Base-by-base conservation (phyloP, 2,888 invertebrate species). In the Heliconius ethilla region DNA sequence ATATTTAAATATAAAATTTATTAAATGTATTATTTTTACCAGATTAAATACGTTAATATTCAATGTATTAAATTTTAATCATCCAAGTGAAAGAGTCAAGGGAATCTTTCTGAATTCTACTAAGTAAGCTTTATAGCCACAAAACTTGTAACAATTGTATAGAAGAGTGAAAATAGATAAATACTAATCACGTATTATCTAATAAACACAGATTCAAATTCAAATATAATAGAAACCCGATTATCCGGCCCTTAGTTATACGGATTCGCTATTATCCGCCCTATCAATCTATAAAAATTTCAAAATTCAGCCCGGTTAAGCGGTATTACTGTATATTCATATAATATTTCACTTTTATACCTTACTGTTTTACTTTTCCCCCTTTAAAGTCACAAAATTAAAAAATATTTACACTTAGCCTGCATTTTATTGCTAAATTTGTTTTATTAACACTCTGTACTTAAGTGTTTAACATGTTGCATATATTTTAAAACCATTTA, bases 141-240 rank as follows among this genome's bases (percentile, higher is more conserved):
- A 65, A 66, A 18, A 33, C 9, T 33, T 33, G 25, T 66, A 66
- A 66, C 65, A 66, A 66, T 66, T 66, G 65, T 66, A 66, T 66
- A 66, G 65, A 66, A 66, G 29, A 29, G 33, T 66, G 22, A 29
- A 66, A 66, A 29, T 66, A n/a, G 59, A 59, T n/a, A n/a, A 6
- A 45, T 45, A 15, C 45, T 45, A 45, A 45, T 6, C 22, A 65
- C 18, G 18, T 65, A 7, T 65, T 18, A 29, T 25, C 18, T 65
- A 65, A 29, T 27, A 63, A 15, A 13, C 63, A 27, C 63, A 27
- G 63, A 27, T 63, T 63, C 63, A 29, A 27, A 63, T 27, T 25
- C 29, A 59, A n/a, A 59, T n/a, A n/a, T 10, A n/a, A 3, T 59
- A 22, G 59, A 59, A 59, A 59, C 9, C 59, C 22, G 10, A n/a